Conservation (phyloP, 2,113 vertebrate genomes). For the Neodon shergylaensis region DNA sequence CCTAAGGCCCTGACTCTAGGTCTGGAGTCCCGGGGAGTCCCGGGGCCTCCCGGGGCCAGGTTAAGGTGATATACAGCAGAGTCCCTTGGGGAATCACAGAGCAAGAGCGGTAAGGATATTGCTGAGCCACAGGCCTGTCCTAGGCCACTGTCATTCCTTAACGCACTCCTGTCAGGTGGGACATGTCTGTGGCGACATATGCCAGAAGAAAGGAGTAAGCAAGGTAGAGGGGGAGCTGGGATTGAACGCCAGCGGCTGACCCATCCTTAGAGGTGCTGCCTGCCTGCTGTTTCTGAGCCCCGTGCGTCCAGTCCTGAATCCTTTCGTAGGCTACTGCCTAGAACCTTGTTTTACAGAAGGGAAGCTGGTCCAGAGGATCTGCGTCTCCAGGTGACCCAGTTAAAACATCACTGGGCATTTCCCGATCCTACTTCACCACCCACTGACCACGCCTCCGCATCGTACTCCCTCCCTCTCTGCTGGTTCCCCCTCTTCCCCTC, state of each 20-base stretch:
- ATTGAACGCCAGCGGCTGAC: background rate
- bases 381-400: background rate
- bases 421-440: rapidly evolving
- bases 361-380: background rate
- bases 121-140: background rate
- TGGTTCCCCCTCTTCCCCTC: too few species aligned
- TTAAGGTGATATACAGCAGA: background rate
- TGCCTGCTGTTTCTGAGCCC: background rate
- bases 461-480: background rate
- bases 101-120: too few species aligned
- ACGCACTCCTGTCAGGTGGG: background rate
- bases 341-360: background rate
- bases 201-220: background rate
- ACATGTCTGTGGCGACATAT: too few species aligned
- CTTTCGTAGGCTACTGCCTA: background rate
- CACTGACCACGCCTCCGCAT: too few species aligned
- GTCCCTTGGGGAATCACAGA: background rate
- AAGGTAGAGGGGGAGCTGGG: background rate
- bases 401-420: background rate
- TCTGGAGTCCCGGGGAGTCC: background rate
- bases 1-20: background rate
- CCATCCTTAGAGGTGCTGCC: background rate
- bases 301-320: background rate
- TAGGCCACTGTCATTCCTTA: background rate
- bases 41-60: background rate